Base-by-base conservation (phyloP, 2,113 vertebrate genomes). In the Erythrocercus mccallii region DNA sequence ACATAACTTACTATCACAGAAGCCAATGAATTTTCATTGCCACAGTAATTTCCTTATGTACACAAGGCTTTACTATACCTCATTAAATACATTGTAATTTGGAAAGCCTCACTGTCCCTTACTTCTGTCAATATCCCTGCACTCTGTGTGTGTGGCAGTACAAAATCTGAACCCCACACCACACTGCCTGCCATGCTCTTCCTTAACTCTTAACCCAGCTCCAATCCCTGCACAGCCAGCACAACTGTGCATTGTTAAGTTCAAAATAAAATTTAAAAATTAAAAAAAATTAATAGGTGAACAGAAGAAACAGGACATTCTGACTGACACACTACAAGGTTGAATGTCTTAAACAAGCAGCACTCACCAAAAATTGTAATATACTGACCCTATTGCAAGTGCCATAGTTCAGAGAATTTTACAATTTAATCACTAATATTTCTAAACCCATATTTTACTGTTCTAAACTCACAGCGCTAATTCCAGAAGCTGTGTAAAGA, bases 341-440 rank as follows among this genome's bases (percentile, higher is more conserved):
- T 78, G 30, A 93, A 91, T 50, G 62, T 54, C 51, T 92, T 90
- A 92, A 90, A 77, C 44, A 92, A 83, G 86, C 33, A 77, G 50
- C 61, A 42, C 12, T 76, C 78, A 70, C 7, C 7, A 61, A 57
- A 72, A 94, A 48, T 73, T 71, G 23, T 58, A 73, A 88, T 74
- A 82, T 22, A 61, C 58, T 86, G 79, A 81, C 57, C 25, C 38
- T 60, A 93, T 68, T 90, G 56, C 74, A 97, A 94, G 83, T 82
- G 57, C 27, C 73, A 92, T 42, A 94, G 93, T 81, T 94, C 88
- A 83, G 71, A 95, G 56, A 91, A 89, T 86, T 35, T 96, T 93
- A 92, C 87, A 91, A 68, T 94, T 92, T 78, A 97, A 95, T 96
- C 81, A 74, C 35, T 61, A 57, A 69, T 95, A 88, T 90, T 94